Conservation (phyloP, 1,140 invertebrate genomes). For the Ridgeia piscesae region DNA sequence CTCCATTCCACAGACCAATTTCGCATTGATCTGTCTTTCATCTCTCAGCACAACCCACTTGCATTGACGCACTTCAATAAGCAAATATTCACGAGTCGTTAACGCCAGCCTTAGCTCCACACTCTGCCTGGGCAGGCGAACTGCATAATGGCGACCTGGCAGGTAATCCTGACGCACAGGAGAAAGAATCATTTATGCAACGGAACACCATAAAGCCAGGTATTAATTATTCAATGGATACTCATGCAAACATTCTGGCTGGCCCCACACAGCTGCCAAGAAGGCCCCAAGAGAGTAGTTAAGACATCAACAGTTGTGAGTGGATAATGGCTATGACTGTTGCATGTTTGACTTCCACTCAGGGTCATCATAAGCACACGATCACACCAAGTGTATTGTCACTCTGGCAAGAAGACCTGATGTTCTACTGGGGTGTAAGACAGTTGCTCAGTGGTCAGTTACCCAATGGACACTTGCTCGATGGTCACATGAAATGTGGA, state of each 20-base stretch:
- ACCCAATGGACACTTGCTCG: too few relatives aligned
- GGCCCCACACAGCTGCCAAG: not conserved
- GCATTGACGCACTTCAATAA: not conserved
- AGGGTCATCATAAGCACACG: not conserved
- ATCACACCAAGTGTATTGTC: not conserved
- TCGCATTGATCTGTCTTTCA: not conserved
- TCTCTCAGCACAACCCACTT: not conserved
- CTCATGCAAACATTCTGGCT: not conserved
- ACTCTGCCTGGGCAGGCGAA: not conserved
- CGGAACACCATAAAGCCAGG: not conserved
- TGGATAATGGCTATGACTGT: not conserved
- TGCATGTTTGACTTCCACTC: not conserved
- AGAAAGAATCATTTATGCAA: not conserved
- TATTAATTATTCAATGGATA: conserved; percentile 2
- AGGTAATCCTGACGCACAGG: not conserved
- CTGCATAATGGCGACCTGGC: not conserved
- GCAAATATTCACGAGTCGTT: not conserved
- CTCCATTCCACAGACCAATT: not conserved
- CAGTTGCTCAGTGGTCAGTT: too few relatives aligned
- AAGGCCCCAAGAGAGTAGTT: not conserved
- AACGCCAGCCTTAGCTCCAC: not conserved
- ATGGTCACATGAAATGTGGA: too few relatives aligned
- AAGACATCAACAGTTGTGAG: not conserved
- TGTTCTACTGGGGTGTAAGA: too few relatives aligned
- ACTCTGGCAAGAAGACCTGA: not conserved